phyloP scores from a whole-genome alignment of 2,113 vertebrate genomes.

The Daubentonia madagascariensis region DNA sequence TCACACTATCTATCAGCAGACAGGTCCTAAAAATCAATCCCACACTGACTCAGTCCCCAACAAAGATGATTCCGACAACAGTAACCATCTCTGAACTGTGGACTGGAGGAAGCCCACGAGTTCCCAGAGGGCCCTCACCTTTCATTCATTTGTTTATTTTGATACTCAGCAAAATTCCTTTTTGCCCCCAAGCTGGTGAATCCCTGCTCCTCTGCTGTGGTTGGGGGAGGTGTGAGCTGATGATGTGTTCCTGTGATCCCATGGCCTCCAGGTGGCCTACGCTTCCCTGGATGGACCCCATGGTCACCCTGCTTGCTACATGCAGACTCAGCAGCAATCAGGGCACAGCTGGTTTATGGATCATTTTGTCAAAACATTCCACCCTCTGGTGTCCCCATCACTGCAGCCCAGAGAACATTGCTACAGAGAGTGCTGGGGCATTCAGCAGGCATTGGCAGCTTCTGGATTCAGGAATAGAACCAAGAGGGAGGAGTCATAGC shows the following conservation, averaged over 20 bases:
- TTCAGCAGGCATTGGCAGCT: neutral
- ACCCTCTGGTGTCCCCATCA: neutral
- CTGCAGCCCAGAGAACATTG: conserved; percentile 3
- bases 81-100: neutral
- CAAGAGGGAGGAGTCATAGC: neutral
- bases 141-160: neutral
- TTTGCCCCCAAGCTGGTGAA: neutral
- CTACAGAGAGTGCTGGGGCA: neutral
- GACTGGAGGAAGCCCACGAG: neutral
- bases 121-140: neutral
- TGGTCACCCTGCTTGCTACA: neutral
- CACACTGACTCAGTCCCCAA: neutral
- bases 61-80: neutral
- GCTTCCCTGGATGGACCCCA: neutral
- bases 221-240: neutral
- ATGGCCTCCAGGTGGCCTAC: neutral
- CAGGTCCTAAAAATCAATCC: neutral
- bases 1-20: neutral
- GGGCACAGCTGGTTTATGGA: conserved; percentile 57
- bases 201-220: neutral
- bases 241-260: accelerated
- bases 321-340: neutral
- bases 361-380: conserved; percentile 51
- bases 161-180: neutral
- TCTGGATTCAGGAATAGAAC: neutral